These are phyloP conservation scores for Cabera pusaria DNA, from an alignment of 2,888 invertebrate species.

Conservation along the genomic window DNA sequence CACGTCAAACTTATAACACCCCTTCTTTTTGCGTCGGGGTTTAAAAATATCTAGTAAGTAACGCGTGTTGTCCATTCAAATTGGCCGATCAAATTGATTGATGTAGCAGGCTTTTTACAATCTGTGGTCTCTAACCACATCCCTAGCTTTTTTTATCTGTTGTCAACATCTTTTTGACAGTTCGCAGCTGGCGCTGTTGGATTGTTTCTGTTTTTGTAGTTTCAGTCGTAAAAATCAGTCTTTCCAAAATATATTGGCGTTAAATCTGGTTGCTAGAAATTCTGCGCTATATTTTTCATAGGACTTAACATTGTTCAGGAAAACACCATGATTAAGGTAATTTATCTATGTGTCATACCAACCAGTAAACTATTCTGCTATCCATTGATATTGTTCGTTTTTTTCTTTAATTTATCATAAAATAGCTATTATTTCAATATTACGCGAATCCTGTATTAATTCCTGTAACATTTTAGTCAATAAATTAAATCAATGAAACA, in stretches of 20 bases:
- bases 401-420: slow-evolving; percentile 9
- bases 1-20: too few relatives aligned
- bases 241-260: slow-evolving; percentile 12
- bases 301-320: slow-evolving; percentile 6
- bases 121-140: slow-evolving; percentile 2
- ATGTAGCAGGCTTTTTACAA: too few relatives aligned
- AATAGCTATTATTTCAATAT: slow-evolving; percentile 4
- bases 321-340: slow-evolving; percentile 60
- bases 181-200: slow-evolving; percentile 72
- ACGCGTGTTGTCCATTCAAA: too few relatives aligned
- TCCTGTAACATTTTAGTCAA: slow-evolving; percentile 22
- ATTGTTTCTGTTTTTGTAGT: slow-evolving; percentile 52
- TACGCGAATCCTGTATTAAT: too few relatives aligned
- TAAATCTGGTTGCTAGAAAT: slow-evolving; percentile 5
- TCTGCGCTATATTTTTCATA: background rate
- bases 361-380: slow-evolving; percentile 16
- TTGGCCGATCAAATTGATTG: too few relatives aligned
- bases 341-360: slow-evolving; percentile 15
- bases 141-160: slow-evolving; percentile 15
- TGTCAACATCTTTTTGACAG: slow-evolving; percentile 56
- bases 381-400: slow-evolving; percentile 26
- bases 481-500: slow-evolving; percentile 37
- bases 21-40: too few relatives aligned
- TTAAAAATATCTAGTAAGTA: too few relatives aligned
- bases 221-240: slow-evolving; percentile 43